A percentile compares a stretch with the other conserved stretches of the same genome.
These are phyloP conservation scores for Smithornis capensis DNA, from an alignment of 2,113 vertebrate genomes.

Conservation along the genomic window DNA sequence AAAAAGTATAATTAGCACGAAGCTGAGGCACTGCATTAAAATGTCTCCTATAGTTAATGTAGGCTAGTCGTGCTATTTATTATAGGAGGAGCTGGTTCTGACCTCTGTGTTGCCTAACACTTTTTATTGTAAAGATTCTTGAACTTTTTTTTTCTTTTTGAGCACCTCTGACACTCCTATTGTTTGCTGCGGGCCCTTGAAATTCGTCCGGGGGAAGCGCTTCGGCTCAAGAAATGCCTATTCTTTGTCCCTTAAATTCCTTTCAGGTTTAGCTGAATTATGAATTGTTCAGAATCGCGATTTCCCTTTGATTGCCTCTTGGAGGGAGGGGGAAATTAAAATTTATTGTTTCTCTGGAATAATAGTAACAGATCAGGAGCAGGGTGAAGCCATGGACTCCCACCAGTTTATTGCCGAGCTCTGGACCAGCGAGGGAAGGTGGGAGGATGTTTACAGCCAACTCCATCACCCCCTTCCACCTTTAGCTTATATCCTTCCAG, in stretches of 20 bases:
- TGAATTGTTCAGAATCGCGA: slow-evolving; percentile 35
- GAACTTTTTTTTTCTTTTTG: slow-evolving; percentile 61
- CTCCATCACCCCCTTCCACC: neutral
- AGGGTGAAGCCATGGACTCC: neutral
- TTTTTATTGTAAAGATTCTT: slow-evolving; percentile 69
- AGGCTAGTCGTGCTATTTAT: slow-evolving; percentile 53
- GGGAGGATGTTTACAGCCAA: neutral
- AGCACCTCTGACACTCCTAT: slow-evolving; percentile 64
- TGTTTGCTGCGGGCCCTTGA: slow-evolving; percentile 61
- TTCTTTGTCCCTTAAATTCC: slow-evolving; percentile 67
- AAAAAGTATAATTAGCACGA: slow-evolving; percentile 68
- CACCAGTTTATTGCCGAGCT: neutral
- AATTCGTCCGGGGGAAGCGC: slow-evolving; percentile 50
- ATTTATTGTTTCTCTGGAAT: slow-evolving; percentile 27
- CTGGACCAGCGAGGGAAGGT: neutral
- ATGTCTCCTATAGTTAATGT: slow-evolving; percentile 65
- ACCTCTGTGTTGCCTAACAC: slow-evolving; percentile 65
- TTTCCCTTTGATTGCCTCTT: slow-evolving; percentile 4
- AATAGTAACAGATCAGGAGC: neutral
- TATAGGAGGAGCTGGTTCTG: slow-evolving; percentile 57
- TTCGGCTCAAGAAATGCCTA: slow-evolving; percentile 43
- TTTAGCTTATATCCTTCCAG: neutral
- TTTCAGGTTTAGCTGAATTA: slow-evolving; percentile 68
- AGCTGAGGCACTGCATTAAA: slow-evolving; percentile 63
- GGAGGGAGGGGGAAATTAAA: neutral